Base-by-base conservation (phyloP, 1,140 invertebrate genomes). In the Ips typographus region DNA sequence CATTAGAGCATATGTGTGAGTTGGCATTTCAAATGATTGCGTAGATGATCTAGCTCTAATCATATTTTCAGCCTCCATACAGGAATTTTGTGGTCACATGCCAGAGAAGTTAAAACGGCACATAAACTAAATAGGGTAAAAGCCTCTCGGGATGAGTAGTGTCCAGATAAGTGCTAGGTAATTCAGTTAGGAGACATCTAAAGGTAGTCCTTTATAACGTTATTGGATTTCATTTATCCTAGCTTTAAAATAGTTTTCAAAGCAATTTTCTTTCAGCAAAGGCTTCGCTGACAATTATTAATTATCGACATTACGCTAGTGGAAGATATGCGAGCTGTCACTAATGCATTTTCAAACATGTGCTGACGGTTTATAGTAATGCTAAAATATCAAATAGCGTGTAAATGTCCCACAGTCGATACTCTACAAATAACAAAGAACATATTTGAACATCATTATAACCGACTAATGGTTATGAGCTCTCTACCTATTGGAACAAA, bases 161-260 rank as follows among this genome's bases (percentile, higher is more conserved):
- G 44, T 62, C 60, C 60, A 62, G 60, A 62, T 62, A 62, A 62
- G 60, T 62, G 60, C 60, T 37, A 40, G 42, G 38, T 62, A 62
- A 62, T 62, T 49, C 60, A 62, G 42, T 62, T 62, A 62, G 60
- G 43, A 49, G 40, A 62, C 60, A 51, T 59, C 60, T 62, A 62
- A 62, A 62, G 44, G 42, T 49, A 49, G 44, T 38, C 40, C 36
- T 51, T 62, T 62, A 49, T 37, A 40, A 40, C 36, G 36, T 62
- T 62, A 49, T 62, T 39, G 60, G 40, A 49, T 62, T 62, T 49
- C 37, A 59, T 59, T 59, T 59, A 59, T 59, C 41, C 22, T 42
- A 8, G 39, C 22, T 56, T 56, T 56, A 56, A 56, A 56, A 37
- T 56, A 37, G n/a, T 56, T 59, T 59, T 42, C 41, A 42, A 42